A percentile compares a stretch with the other conserved stretches of the same genome.
Conservation (phyloP, 2,113 vertebrate genomes). For the Upupa epops region DNA sequence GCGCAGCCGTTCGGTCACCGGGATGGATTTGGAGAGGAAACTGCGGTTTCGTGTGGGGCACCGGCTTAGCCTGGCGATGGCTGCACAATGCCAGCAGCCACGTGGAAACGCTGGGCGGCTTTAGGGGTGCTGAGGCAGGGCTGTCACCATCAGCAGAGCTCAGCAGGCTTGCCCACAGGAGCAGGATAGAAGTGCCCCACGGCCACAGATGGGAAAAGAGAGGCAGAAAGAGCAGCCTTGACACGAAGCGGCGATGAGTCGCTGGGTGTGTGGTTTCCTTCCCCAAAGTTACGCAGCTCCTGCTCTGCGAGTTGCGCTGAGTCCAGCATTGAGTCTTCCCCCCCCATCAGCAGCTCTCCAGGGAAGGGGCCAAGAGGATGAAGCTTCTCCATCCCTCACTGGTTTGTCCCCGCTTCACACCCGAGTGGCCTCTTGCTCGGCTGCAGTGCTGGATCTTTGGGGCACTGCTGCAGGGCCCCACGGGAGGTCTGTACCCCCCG, state of each 20-base stretch:
- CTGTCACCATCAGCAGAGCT: conserved; percentile 18
- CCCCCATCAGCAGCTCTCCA: not conserved
- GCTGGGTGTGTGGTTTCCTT: fast-evolving
- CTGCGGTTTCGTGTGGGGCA: conserved; percentile 53
- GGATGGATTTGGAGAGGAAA: conserved; percentile 66
- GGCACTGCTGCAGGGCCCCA: not conserved
- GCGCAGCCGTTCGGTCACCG: not conserved
- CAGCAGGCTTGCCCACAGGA: not conserved
- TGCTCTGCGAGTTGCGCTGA: not conserved
- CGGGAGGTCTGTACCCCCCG: fast-evolving
- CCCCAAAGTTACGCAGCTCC: not conserved
- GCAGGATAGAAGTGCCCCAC: fast-evolving
- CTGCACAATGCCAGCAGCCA: not conserved
- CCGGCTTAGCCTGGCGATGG: not conserved
- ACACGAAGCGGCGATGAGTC: fast-evolving
- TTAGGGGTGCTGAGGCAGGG: not conserved
- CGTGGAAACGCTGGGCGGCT: not conserved
- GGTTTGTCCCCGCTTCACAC: not conserved
- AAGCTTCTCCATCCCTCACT: not conserved
- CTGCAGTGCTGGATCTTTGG: not conserved
- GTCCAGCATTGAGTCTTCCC: not conserved
- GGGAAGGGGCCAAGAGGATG: not conserved
- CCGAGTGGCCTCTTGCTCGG: not conserved
- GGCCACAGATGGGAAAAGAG: not conserved
- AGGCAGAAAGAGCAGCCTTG: not conserved